Conservation (phyloP, 2,888 invertebrate genomes). For the Eristalis arbustorum region DNA sequence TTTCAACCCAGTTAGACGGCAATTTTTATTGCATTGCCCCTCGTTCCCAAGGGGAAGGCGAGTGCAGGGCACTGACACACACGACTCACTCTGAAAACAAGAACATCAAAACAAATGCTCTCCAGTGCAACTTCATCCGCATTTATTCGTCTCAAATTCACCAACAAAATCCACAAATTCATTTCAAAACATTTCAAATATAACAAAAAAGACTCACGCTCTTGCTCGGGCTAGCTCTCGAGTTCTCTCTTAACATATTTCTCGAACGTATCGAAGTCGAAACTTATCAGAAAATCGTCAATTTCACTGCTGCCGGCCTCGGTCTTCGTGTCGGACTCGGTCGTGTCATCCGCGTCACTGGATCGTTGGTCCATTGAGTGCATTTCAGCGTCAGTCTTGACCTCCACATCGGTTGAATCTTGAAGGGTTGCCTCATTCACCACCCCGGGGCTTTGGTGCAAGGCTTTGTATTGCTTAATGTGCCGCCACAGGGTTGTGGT, state of each 20-base stretch:
- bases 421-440: neutral
- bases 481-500: constrained; percentile 68
- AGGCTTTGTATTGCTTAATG: constrained; percentile 27
- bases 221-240: neutral
- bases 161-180: neutral
- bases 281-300: constrained; percentile 42
- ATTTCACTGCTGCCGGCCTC: constrained; percentile 10
- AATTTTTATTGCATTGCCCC: no score
- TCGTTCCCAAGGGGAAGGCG: no score
- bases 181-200: neutral
- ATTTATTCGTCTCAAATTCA: neutral
- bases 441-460: neutral
- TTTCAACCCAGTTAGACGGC: neutral
- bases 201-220: neutral
- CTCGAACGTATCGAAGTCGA: constrained; percentile 56
- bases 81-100: neutral
- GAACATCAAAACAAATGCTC: neutral
- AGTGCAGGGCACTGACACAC: neutral
- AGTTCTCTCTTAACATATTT: constrained; percentile 50
- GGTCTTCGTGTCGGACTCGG: neutral
- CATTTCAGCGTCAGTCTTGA: neutral
- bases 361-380: neutral
- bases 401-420: neutral
- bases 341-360: neutral
- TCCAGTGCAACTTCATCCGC: neutral